Conservation (phyloP, 1,140 invertebrate genomes). For the Propsilocerus akamusi region DNA sequence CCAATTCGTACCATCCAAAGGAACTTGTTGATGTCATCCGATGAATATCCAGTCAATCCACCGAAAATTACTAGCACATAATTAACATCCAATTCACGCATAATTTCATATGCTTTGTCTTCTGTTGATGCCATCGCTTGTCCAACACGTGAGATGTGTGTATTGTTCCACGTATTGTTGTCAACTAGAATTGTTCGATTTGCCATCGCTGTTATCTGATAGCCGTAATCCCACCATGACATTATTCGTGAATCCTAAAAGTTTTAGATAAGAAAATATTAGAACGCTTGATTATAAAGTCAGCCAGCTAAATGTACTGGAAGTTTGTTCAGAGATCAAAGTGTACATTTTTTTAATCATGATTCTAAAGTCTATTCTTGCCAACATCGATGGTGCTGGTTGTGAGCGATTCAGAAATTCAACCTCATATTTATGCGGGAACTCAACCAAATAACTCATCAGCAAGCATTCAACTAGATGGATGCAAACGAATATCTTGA, state of each 20-base stretch:
- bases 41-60: constrained; percentile 94
- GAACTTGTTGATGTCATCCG: constrained; percentile 98
- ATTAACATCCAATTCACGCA: constrained; percentile 91
- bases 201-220: constrained; percentile 98
- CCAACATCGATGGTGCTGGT: not conserved
- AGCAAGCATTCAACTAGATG: not conserved
- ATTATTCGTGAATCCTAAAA: constrained; percentile 81
- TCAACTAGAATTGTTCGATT: constrained; percentile 97
- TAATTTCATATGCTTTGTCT: constrained; percentile 93
- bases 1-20: constrained; percentile 99
- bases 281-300: constrained; percentile 4
- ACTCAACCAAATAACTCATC: not conserved
- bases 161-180: constrained; percentile 99
- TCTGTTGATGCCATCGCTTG: constrained; percentile 96
- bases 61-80: constrained; percentile 98
- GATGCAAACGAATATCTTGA: not conserved
- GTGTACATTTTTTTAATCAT: constrained; percentile 9
- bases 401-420: not conserved
- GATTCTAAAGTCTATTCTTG: not conserved
- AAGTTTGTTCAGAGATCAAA: constrained; percentile 13
- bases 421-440: not conserved
- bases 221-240: constrained; percentile 99
- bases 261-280: too few species aligned
- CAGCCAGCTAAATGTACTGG: not conserved
- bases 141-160: constrained; percentile 90